phyloP scores from a whole-genome alignment of 37 sponge, comb jelly and placozoan species.

The Aplysina aerophoba region DNA sequence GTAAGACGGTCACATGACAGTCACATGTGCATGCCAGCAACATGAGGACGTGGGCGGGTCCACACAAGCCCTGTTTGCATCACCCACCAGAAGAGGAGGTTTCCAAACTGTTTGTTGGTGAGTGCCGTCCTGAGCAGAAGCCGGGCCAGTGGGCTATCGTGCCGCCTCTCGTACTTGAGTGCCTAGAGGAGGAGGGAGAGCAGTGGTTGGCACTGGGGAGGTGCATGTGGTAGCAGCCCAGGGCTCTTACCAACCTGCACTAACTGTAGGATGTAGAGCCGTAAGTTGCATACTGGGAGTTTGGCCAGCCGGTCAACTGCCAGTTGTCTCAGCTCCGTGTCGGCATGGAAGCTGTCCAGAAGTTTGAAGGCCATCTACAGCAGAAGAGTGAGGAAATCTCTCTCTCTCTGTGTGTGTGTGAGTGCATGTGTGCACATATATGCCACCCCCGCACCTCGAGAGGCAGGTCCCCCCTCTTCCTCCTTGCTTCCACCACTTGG shows the following conservation, averaged over 20 bases:
- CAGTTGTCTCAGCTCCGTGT: conserved; percentile 62
- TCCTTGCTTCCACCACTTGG: neutral
- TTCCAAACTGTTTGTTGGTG: conserved; percentile 75
- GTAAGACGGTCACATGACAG: neutral
- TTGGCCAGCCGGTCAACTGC: conserved; percentile 57
- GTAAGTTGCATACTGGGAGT: conserved; percentile 56
- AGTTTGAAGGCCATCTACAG: conserved; percentile 66
- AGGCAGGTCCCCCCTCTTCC: neutral
- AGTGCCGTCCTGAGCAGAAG: conserved; percentile 79
- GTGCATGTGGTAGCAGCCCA: neutral
- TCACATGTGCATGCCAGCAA: neutral
- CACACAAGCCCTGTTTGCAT: neutral
- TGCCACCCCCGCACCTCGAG: neutral
- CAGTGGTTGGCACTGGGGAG: too few relatives aligned
- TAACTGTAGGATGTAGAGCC: conserved; percentile 77
- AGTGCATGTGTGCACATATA: neutral
- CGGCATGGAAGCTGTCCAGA: conserved; percentile 67
- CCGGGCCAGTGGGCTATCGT: conserved; percentile 78
- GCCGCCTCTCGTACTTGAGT: conserved; percentile 85
- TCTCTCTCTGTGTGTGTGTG: neutral
- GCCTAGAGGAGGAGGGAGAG: conserved; percentile 35
- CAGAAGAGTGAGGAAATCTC: neutral
- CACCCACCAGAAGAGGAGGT: conserved; percentile 87
- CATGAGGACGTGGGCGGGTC: neutral
- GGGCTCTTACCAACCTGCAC: conserved; percentile 60